Evolutionary conservation across 2,113 vertebrate species (phyloP).

Genomic region (Vidua chalybeata): DNA sequence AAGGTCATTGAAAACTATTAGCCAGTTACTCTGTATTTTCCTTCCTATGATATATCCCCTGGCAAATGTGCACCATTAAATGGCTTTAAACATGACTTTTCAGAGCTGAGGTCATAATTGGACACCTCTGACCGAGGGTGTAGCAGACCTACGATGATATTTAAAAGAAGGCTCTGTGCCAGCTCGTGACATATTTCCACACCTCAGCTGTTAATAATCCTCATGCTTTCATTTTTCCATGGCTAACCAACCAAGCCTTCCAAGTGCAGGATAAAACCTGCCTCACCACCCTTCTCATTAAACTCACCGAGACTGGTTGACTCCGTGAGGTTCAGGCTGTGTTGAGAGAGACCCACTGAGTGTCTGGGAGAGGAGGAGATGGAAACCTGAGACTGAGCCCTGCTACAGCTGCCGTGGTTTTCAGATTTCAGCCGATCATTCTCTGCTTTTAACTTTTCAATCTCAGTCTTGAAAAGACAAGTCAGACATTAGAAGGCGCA

Average conservation of each 20-base stretch:
- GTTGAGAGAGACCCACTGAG: conserved; percentile 83
- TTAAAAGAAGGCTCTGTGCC: conserved; percentile 55
- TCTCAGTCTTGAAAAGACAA: conserved; percentile 81
- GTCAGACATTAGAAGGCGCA: not conserved
- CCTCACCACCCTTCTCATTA: not conserved
- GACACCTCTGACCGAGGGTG: not conserved
- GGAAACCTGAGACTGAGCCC: conserved; percentile 87
- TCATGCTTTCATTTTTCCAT: conserved; percentile 14
- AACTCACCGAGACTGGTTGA: conserved; percentile 93
- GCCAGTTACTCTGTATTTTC: not conserved
- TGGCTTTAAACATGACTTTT: conserved; percentile 51
- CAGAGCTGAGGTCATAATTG: conserved; percentile 57
- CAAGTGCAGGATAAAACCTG: conserved; percentile 34
- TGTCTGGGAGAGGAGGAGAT: conserved; percentile 83
- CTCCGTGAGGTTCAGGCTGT: conserved; percentile 92
- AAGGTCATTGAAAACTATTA: conserved; percentile 7
- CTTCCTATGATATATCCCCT: not conserved
- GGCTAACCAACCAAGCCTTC: not conserved
- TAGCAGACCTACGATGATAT: conserved; percentile 42
- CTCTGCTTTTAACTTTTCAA: conserved; percentile 94
- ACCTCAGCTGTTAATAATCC: conserved; percentile 16
- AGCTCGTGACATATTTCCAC: conserved; percentile 54
- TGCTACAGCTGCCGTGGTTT: conserved; percentile 85
- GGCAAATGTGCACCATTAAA: conserved; percentile 39
- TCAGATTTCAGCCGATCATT: conserved; percentile 94